These are phyloP conservation scores for Gymnocypris eckloni DNA, from an alignment of 2,797 vertebrate genomes.

Conservation along the genomic window DNA sequence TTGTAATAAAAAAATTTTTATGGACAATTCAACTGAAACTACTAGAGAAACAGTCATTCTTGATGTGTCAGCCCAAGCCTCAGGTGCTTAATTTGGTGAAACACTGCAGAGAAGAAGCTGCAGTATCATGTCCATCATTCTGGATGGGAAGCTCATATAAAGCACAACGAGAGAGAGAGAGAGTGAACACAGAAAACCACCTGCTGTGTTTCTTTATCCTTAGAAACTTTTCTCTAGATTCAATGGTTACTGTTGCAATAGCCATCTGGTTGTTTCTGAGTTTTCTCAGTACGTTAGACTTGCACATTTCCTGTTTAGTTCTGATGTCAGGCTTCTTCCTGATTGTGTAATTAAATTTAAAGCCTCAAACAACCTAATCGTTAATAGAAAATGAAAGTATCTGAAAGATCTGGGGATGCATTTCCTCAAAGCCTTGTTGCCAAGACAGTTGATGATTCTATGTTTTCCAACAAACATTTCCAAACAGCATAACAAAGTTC, in stretches of 20 bases:
- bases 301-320: constrained; percentile 2
- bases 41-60: constrained; percentile 2
- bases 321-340: neutral
- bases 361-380: neutral
- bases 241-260: constrained; percentile 20
- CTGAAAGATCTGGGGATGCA: neutral
- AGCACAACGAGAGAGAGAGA: constrained; percentile 7
- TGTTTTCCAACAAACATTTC: neutral
- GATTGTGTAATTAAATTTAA: constrained; percentile 10
- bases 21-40: neutral
- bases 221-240: constrained; percentile 25
- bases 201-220: constrained; percentile 35
- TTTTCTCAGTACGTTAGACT: neutral
- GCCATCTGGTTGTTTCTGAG: constrained; percentile 21
- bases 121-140: constrained; percentile 40
- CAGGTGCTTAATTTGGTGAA: constrained; percentile 40
- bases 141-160: neutral
- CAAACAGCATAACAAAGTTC: neutral
- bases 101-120: constrained; percentile 35
- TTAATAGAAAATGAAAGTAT: neutral
- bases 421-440: neutral
- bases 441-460: neutral
- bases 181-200: constrained; percentile 9
- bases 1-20: neutral
- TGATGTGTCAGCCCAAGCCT: neutral